These are phyloP conservation scores for Rhogogaster chlorosoma DNA, from an alignment of 2,888 invertebrate genomes.

Conservation along the genomic window DNA sequence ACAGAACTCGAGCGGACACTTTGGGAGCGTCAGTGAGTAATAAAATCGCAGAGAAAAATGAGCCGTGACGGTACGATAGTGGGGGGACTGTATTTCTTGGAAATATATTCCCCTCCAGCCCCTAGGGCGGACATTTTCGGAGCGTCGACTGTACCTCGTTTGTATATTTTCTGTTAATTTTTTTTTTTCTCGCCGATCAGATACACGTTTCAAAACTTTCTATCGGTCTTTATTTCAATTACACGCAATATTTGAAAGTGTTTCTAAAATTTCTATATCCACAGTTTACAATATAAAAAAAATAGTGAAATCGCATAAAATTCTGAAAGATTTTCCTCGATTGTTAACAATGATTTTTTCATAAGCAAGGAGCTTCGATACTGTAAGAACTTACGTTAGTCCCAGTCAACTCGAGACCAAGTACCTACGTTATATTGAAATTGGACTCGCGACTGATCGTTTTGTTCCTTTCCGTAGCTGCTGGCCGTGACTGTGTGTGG, in stretches of 20 bases:
- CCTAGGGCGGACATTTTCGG: too few species aligned
- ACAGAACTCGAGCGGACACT: too few species aligned
- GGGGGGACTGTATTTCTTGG: too few species aligned
- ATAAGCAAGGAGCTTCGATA: not conserved
- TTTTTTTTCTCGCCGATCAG: not conserved
- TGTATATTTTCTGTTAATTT: not conserved
- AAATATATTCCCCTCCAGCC: too few species aligned
- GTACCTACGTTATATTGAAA: not conserved
- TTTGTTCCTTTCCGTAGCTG: not conserved
- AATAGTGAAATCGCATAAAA: not conserved
- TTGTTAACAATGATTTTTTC: not conserved
- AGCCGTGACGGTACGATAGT: too few species aligned
- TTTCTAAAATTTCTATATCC: not conserved
- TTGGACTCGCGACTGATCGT: slow-evolving; percentile 1
- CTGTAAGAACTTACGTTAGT: not conserved
- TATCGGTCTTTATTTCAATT: slow-evolving; percentile 24
- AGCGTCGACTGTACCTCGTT: too few species aligned
- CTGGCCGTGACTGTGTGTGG: not conserved
- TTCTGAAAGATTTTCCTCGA: not conserved
- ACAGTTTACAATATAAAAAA: not conserved
- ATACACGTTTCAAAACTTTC: slow-evolving; percentile 18
- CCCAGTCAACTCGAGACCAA: not conserved
- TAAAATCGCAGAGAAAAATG: too few species aligned
- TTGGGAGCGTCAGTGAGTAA: too few species aligned
- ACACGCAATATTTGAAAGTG: slow-evolving; percentile 41